Evolutionary conservation across 1,140 invertebrate species (phyloP).

Genomic region (Drosophila rhopaloa): DNA sequence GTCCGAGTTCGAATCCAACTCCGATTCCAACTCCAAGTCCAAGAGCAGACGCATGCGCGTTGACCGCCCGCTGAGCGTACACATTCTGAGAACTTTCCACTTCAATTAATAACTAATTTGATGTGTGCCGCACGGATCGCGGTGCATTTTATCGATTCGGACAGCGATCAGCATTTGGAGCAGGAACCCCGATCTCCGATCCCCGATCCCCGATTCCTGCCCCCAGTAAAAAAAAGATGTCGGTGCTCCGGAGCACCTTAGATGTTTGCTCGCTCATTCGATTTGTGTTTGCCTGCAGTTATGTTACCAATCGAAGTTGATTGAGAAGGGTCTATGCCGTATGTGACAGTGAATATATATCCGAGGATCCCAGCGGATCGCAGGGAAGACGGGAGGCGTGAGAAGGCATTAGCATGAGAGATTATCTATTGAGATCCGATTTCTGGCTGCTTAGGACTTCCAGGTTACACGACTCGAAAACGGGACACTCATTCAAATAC

Average conservation of each 20-base stretch:
- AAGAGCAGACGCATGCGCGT: constrained; percentile 70
- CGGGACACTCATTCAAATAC: constrained; percentile 37
- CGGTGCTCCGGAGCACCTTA: constrained; percentile 67
- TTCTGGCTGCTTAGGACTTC: constrained; percentile 28
- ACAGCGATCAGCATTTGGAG: constrained; percentile 77
- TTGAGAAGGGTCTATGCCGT: constrained; percentile 72
- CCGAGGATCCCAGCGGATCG: constrained; percentile 27
- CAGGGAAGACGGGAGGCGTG: constrained; percentile 43
- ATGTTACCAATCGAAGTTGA: constrained; percentile 62
- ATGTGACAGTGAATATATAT: constrained; percentile 60
- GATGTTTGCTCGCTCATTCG: constrained; percentile 61
- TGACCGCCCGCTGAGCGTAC: constrained; percentile 77
- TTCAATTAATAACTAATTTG: constrained; percentile 83
- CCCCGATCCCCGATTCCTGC: background rate
- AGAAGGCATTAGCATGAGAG: constrained; percentile 50
- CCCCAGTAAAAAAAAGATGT: constrained; percentile 2
- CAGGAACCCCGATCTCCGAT: constrained; percentile 28
- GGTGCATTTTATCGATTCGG: constrained; percentile 79
- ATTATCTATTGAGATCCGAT: constrained; percentile 44
- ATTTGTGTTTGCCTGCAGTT: constrained; percentile 58
- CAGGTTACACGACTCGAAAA: constrained; percentile 27
- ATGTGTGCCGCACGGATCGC: constrained; percentile 79
- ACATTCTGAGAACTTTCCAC: constrained; percentile 82
- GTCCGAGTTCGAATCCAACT: constrained; percentile 3
- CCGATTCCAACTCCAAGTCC: constrained; percentile 24